Evolutionary conservation across 2,797 vertebrate genomes (phyloP).

Genomic region (Amblyraja radiata): DNA sequence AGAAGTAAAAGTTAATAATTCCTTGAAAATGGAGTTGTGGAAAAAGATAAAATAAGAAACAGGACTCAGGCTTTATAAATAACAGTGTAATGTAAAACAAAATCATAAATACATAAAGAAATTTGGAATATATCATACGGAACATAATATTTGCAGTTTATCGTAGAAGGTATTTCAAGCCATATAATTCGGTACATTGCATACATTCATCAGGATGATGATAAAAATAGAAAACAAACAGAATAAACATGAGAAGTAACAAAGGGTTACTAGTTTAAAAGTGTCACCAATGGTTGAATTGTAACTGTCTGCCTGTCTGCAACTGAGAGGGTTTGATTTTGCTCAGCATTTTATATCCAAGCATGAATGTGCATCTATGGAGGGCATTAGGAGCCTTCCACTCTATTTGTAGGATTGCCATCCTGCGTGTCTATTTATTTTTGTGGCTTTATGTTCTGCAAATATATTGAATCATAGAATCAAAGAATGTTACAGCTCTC

Average conservation of each 20-base stretch:
- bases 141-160: too few relatives aligned
- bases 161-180: background rate
- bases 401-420: too few relatives aligned
- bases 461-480: too few relatives aligned
- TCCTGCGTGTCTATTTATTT: too few relatives aligned
- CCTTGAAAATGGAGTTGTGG: background rate
- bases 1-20: background rate
- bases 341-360: too few relatives aligned
- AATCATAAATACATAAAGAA: background rate
- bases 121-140: background rate
- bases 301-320: background rate
- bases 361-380: too few relatives aligned
- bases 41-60: background rate
- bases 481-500: too few relatives aligned
- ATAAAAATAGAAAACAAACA: background rate
- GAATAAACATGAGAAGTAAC: too few relatives aligned
- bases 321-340: background rate
- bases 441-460: too few relatives aligned
- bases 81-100: background rate
- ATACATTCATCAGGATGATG: background rate
- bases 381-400: too few relatives aligned
- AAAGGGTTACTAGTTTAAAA: background rate
- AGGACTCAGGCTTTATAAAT: background rate
- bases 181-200: background rate
- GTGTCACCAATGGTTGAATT: background rate